Percentiles rank a stretch among this genome's conserved stretches.
Conservation (phyloP, 2,888 invertebrate genomes). For the Caenorhabditis sulstoni region DNA sequence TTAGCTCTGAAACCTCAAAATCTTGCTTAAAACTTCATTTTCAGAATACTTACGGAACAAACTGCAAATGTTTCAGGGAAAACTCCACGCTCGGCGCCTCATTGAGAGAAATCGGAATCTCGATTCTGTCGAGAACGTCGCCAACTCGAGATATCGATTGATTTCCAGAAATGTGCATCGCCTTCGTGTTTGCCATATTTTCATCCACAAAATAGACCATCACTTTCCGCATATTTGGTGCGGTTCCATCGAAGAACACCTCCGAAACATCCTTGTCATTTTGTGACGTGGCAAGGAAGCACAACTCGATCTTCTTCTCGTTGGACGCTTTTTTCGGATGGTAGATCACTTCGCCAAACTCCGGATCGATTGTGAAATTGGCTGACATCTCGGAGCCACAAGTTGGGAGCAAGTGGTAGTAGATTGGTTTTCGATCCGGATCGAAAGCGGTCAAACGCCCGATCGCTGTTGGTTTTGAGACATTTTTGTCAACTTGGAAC, state of each 20-base stretch:
- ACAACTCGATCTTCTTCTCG: constrained; percentile 23
- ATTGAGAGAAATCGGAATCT: constrained; percentile 28
- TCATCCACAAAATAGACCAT: constrained; percentile 23
- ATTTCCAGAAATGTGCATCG: constrained; percentile 22
- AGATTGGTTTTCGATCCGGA: constrained; percentile 21
- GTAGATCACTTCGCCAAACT: constrained; percentile 51
- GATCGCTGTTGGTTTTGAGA: constrained; percentile 36
- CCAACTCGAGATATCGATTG: constrained; percentile 36
- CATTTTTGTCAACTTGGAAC: constrained; percentile 24
- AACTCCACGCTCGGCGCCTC: constrained; percentile 1
- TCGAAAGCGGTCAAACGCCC: constrained; percentile 45
- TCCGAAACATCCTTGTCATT: constrained; percentile 28
- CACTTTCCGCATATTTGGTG: constrained; percentile 42
- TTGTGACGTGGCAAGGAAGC: constrained; percentile 34
- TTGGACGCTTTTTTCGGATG: constrained; percentile 15
- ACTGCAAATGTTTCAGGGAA: constrained; percentile 18
- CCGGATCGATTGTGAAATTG: constrained; percentile 44
- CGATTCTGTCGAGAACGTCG: constrained; percentile 28
- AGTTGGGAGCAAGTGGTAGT: constrained; percentile 41
- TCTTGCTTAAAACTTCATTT: background rate
- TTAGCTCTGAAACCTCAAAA: constrained; percentile 41
- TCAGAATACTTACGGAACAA: constrained; percentile 38
- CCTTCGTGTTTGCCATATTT: background rate
- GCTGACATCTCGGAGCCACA: constrained; percentile 41
- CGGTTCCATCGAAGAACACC: constrained; percentile 43